Evolutionary conservation across 35 echinoderm and acorn worm genomes (phyloP).

Genomic region (Diadema setosum): DNA sequence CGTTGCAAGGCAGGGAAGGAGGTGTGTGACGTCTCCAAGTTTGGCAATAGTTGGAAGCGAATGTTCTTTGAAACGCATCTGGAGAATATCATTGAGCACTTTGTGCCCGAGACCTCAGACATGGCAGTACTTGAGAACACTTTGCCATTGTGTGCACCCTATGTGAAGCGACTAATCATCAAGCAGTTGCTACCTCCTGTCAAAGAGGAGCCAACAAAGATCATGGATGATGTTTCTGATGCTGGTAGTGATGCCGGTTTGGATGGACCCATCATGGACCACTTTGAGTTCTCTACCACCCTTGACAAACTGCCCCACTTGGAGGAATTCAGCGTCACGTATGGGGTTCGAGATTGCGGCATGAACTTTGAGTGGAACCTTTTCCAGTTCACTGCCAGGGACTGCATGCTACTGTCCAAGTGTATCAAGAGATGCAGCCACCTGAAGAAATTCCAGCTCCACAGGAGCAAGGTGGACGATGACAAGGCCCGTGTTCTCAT

Average conservation of each 20-base stretch:
- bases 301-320: slow-evolving; percentile 77
- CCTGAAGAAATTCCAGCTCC: slow-evolving; percentile 90
- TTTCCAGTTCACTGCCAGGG: slow-evolving; percentile 90
- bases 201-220: slow-evolving; percentile 85
- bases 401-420: slow-evolving; percentile 89
- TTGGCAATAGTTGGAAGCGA: slow-evolving; percentile 81
- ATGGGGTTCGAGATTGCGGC: slow-evolving; percentile 90
- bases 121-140: slow-evolving; percentile 17
- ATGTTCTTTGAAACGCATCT: slow-evolving; percentile 99
- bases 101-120: slow-evolving; percentile 91
- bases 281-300: slow-evolving; percentile 91
- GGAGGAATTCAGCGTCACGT: slow-evolving; percentile 83
- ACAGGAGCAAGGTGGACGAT: slow-evolving; percentile 92
- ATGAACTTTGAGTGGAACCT: slow-evolving; percentile 99
- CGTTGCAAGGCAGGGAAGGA: slow-evolving; percentile 86
- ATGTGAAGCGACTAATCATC: slow-evolving; percentile 79
- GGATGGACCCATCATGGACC: slow-evolving; percentile 84
- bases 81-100: slow-evolving; percentile 94
- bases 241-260: slow-evolving; percentile 83
- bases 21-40: slow-evolving; percentile 94
- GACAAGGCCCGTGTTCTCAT: slow-evolving; percentile 90
- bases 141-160: slow-evolving; percentile 79
- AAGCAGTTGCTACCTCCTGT: slow-evolving; percentile 93
- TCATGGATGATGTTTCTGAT: slow-evolving; percentile 85
- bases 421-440: slow-evolving; percentile 71